Evolutionary conservation across 2,113 vertebrate genomes (phyloP), one percentile per base, ranked within the genome.

Genomic region (Seriola rivoliana): DNA sequence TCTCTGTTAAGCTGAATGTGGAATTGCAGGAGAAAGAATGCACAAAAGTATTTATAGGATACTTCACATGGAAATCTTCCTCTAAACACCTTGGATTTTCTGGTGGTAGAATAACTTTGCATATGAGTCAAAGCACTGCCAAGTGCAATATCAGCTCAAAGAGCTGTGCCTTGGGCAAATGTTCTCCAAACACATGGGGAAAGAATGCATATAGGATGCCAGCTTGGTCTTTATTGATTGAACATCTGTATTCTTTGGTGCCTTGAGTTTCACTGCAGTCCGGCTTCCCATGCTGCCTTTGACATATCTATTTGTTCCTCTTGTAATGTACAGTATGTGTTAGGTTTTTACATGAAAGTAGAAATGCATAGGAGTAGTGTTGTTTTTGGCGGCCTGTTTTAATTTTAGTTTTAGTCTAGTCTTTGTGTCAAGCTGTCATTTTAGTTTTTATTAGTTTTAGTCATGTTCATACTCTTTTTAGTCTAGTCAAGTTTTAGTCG

Each of bases 261-360:
- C 23, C 11, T 63, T 3, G 16, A 52, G 7, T 73, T 78, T 67
- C 42, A 60, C 58, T 69, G 3, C 6, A 14, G 57, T 79, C 42
- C 52, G 59, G 38, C 36, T 57, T 72, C n/a, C 50, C 4, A 6
- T 64, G 13, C 60, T 44, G 71, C 48, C 59, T 74, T 60, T 80
- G 66, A 75, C 71, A 46, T 71, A 69, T 66, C 52, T 73, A 12
- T 78, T 78, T 81, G 16, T 36, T 19, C 5, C 25, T 65, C 11
- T 17, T 0, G 3, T 29, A 48, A 44, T 69, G 57, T 42, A 38
- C 38, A 4, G 38, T 50, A 14, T 55, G 6, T 71, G 38, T 44
- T 57, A 29, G 38, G 5, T 58, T 64, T 88, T 63, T 25, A 78
- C 66, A 71, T 68, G 42, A 57, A 90, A 67, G 81, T 17, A 42